phyloP scores from a whole-genome alignment of 2,888 invertebrate genomes.

The Rhagonycha fulva region DNA sequence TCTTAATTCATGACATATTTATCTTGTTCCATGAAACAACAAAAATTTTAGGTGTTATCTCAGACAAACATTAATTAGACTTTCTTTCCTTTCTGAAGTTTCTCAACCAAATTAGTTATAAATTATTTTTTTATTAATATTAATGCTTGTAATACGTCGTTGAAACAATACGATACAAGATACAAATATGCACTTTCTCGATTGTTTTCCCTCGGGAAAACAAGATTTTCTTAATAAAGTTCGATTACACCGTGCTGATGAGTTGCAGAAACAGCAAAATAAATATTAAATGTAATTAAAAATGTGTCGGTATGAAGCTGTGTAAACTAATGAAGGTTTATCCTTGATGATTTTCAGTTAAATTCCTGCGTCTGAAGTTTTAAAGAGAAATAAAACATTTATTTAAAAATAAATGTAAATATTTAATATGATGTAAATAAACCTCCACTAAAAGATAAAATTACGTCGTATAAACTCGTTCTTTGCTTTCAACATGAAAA shows the following conservation, averaged over 20 bases:
- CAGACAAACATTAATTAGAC: neutral
- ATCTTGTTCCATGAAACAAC: neutral
- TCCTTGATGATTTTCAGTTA: neutral
- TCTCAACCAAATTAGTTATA: neutral
- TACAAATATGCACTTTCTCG: neutral
- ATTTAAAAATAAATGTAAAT: neutral
- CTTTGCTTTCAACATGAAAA: neutral
- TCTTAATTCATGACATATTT: neutral
- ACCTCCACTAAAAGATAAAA: neutral
- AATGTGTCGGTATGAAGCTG: neutral
- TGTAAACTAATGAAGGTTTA: neutral
- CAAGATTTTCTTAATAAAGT: too few relatives aligned
- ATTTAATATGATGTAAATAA: neutral
- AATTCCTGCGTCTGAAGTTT: neutral
- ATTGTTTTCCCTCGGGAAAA: neutral
- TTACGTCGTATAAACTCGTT: neutral
- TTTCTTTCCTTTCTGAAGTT: neutral
- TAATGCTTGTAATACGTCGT: neutral
- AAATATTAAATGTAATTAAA: neutral
- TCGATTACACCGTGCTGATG: neutral
- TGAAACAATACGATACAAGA: neutral
- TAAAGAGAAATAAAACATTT: neutral
- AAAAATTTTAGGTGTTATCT: neutral
- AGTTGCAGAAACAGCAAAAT: neutral
- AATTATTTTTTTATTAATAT: neutral